Percentiles rank a stretch among this genome's conserved stretches.
These are phyloP conservation scores for Blennius ocellaris DNA, from an alignment of 2,113 vertebrate species.

Conservation along the genomic window DNA sequence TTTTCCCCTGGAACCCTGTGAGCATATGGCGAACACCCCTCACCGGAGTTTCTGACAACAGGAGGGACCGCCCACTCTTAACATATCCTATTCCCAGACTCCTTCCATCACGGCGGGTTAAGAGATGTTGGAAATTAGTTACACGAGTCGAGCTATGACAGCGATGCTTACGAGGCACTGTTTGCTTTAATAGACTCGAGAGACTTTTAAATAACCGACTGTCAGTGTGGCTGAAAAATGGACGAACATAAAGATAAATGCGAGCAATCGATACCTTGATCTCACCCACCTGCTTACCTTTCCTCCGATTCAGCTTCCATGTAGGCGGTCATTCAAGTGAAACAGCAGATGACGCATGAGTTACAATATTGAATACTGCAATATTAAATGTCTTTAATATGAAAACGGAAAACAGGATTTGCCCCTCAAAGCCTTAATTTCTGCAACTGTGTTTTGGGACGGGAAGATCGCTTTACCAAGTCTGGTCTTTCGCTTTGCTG, in stretches of 20 bases:
- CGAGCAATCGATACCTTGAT: slow-evolving; percentile 44
- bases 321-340: slow-evolving; percentile 28
- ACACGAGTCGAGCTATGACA: slow-evolving; percentile 77
- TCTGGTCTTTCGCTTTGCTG: slow-evolving; percentile 71
- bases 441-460: slow-evolving; percentile 47
- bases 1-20: slow-evolving; percentile 83
- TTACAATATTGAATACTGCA: slow-evolving; percentile 10
- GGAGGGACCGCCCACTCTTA: slow-evolving; percentile 81
- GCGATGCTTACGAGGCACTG: slow-evolving; percentile 35
- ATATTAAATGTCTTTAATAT: slow-evolving; percentile 45
- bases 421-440: slow-evolving; percentile 31
- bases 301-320: slow-evolving; percentile 7
- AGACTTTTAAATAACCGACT: slow-evolving; percentile 39
- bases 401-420: slow-evolving; percentile 30
- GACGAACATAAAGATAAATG: slow-evolving; percentile 42
- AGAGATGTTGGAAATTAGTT: slow-evolving; percentile 87
- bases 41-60: slow-evolving; percentile 89
- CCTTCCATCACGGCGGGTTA: slow-evolving; percentile 85
- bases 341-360: slow-evolving; percentile 30
- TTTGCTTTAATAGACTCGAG: slow-evolving; percentile 48
- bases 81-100: slow-evolving; percentile 85
- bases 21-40: slow-evolving; percentile 97
- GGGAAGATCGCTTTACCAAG: slow-evolving; percentile 80
- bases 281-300: slow-evolving; percentile 33
- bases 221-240: slow-evolving; percentile 43